These are phyloP conservation scores for Agriopis leucophaearia DNA, from an alignment of 2,888 invertebrate genomes.

Conservation along the genomic window DNA sequence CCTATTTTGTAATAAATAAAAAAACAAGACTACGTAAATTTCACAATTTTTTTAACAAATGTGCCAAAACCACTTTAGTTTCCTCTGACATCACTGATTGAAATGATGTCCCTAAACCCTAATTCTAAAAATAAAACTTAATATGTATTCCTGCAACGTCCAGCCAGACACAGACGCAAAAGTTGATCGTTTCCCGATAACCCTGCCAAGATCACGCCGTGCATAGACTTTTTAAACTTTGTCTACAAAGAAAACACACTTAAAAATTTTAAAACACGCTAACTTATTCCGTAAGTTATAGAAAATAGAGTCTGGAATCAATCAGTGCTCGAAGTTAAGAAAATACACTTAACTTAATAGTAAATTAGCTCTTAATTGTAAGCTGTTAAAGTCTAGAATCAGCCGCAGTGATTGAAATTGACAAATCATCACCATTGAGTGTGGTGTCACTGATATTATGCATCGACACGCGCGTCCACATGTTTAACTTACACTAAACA, in stretches of 20 bases:
- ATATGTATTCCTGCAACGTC: slow-evolving; percentile 32
- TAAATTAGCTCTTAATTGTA: not conserved
- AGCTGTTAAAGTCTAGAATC: slow-evolving; percentile 20
- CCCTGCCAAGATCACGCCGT: slow-evolving; percentile 63
- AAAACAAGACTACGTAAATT: too few relatives aligned
- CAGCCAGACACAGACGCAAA: slow-evolving; percentile 27
- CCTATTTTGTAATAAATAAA: too few relatives aligned
- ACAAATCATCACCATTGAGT: slow-evolving; percentile 77
- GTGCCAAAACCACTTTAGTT: too few relatives aligned
- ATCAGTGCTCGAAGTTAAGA: slow-evolving; percentile 63
- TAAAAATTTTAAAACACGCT: slow-evolving; percentile 11
- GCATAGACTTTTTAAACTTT: slow-evolving; percentile 69
- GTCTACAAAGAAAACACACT: slow-evolving; percentile 65
- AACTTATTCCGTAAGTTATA: slow-evolving; percentile 39
- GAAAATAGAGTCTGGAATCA: slow-evolving; percentile 50
- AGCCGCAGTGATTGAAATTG: slow-evolving; percentile 61
- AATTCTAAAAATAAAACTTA: not conserved
- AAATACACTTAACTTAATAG: slow-evolving; percentile 54
- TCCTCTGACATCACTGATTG: too few relatives aligned
- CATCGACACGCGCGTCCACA: slow-evolving; percentile 77
- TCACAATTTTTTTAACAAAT: too few relatives aligned
- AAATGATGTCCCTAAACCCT: too few relatives aligned
- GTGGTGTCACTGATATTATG: slow-evolving; percentile 82
- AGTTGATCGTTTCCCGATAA: slow-evolving; percentile 43
- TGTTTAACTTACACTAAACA: slow-evolving; percentile 50